These are phyloP conservation scores for Drosophila kohkoa DNA, from an alignment of 1,140 invertebrate species.

Conservation along the genomic window DNA sequence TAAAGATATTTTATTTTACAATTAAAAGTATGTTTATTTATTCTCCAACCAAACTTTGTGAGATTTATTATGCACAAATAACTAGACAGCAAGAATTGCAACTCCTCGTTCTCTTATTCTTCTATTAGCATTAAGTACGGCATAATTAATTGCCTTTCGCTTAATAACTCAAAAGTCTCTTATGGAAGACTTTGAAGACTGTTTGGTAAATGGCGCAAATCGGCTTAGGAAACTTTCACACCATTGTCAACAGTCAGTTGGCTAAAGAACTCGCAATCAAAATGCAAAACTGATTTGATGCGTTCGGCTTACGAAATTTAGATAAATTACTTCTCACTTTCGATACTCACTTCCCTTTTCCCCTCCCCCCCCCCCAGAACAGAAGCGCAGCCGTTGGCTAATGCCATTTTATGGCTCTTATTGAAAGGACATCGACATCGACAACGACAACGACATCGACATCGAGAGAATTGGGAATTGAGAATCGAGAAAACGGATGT, in stretches of 20 bases:
- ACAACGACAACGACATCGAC: conserved; percentile 22
- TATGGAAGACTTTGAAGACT: neutral
- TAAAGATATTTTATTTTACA: too few species aligned
- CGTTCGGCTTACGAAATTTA: conserved; percentile 51
- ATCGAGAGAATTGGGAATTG: neutral
- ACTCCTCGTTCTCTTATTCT: neutral
- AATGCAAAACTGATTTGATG: conserved; percentile 62
- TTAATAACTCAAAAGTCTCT: conserved; percentile 19
- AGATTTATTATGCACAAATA: too few species aligned
- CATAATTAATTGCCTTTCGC: conserved; percentile 13
- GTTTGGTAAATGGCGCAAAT: conserved; percentile 31
- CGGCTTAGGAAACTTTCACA: conserved; percentile 48
- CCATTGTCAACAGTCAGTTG: conserved; percentile 40
- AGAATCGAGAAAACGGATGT: conserved; percentile 44
- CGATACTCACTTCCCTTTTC: neutral
- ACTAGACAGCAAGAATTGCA: neutral
- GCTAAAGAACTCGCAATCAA: conserved; percentile 5
- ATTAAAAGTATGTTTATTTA: too few species aligned
- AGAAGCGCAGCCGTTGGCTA: conserved; percentile 6
- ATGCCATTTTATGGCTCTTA: conserved; percentile 48
- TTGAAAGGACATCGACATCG: conserved; percentile 37
- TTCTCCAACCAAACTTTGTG: too few species aligned
- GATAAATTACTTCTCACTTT: conserved; percentile 68
- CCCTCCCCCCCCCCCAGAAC: too few species aligned
- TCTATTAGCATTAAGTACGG: too few species aligned